Percentiles rank a stretch among this genome's conserved stretches.
Evolutionary conservation across 2,797 vertebrate genomes (phyloP).

Genomic region (Argyrosomus regius): DNA sequence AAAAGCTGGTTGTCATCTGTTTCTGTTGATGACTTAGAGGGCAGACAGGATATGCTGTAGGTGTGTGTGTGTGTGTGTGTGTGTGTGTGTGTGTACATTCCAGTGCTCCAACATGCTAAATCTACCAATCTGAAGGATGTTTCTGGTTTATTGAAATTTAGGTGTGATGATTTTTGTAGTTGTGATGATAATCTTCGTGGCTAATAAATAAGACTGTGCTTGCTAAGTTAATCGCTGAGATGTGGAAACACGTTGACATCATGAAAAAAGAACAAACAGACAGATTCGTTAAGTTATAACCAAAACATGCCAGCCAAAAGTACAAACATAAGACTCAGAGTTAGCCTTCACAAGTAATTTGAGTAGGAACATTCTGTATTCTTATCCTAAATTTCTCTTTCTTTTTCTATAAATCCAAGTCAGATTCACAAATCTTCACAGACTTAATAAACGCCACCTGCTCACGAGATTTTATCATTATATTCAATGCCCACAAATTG

Average conservation of each 20-base stretch:
- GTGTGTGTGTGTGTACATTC: constrained; percentile 40
- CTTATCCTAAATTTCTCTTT: background rate
- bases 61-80: constrained; percentile 22
- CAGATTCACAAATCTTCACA: background rate
- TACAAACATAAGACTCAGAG: background rate
- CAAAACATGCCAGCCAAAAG: background rate
- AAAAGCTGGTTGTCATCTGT: constrained; percentile 71
- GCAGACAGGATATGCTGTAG: constrained; percentile 52
- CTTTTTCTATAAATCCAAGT: background rate
- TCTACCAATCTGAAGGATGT: constrained; percentile 26
- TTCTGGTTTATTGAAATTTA: constrained; percentile 1
- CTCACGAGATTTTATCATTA: background rate
- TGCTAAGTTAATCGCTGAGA: constrained; percentile 6
- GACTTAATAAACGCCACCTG: background rate
- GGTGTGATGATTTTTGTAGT: background rate
- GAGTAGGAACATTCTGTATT: background rate
- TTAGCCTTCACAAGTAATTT: background rate
- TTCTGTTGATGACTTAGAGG: constrained; percentile 69
- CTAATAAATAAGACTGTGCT: background rate
- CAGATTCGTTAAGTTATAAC: background rate
- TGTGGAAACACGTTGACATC: background rate
- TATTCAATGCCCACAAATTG: background rate
- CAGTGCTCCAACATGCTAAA: constrained; percentile 34
- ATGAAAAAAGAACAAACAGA: background rate
- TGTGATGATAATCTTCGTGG: background rate